Evolutionary conservation across 2,113 vertebrate species (phyloP).

Genomic region (Corythaixoides concolor): DNA sequence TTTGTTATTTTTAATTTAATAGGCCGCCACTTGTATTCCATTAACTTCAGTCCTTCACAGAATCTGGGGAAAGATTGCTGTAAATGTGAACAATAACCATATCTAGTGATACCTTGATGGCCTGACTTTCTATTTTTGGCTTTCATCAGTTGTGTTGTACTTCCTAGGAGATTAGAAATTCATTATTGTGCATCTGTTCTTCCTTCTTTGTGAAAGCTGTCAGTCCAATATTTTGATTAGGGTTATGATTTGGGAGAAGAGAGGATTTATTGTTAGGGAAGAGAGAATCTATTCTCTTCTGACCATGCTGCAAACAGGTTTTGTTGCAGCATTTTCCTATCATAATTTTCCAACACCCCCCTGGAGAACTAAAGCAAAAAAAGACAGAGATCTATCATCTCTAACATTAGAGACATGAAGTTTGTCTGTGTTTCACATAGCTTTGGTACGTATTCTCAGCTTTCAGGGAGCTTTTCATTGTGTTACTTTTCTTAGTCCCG

Average conservation of each 20-base stretch:
- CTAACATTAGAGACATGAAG: neutral
- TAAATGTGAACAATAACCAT: neutral
- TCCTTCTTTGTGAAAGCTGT: slow-evolving; percentile 28
- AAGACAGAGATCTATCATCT: neutral
- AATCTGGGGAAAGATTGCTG: neutral
- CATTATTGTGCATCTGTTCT: slow-evolving; percentile 7
- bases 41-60: neutral
- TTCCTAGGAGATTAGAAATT: slow-evolving; percentile 8
- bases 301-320: neutral
- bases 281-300: neutral
- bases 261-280: neutral
- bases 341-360: neutral
- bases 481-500: neutral
- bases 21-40: neutral
- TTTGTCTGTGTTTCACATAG: neutral
- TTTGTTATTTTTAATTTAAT: neutral
- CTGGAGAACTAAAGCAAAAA: neutral
- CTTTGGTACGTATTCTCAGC: neutral
- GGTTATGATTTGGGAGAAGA: slow-evolving; percentile 16
- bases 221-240: slow-evolving; percentile 21
- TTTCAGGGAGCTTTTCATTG: neutral
- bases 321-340: neutral
- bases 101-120: neutral
- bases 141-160: neutral
- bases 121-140: neutral